Evolutionary conservation across 2,888 invertebrate genomes (phyloP).

Genomic region (Liopterus haemorrhoidalis): DNA sequence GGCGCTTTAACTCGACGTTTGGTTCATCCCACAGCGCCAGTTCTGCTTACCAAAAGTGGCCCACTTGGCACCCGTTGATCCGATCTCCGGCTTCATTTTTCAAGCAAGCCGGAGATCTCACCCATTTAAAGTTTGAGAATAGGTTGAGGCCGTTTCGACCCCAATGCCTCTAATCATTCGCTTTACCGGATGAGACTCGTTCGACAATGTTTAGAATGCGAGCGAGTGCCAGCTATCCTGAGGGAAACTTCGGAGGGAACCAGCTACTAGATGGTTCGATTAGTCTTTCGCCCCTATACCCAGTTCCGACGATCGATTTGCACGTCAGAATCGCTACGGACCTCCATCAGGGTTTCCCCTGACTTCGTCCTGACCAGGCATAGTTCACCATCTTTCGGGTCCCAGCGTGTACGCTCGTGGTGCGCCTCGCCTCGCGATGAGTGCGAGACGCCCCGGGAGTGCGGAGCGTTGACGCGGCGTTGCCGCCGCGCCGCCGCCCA

Average conservation of each 20-base stretch:
- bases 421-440: too few relatives aligned
- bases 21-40: constrained; percentile 75
- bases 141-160: constrained; percentile 65
- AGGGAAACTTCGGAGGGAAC: constrained; percentile 72
- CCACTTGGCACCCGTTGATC: constrained; percentile 59
- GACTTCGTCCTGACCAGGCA: too few relatives aligned
- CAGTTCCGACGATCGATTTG: constrained; percentile 62
- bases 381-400: too few relatives aligned
- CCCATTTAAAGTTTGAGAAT: constrained; percentile 75
- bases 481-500: too few relatives aligned
- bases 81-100: constrained; percentile 41
- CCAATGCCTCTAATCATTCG: constrained; percentile 69
- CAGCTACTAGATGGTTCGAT: constrained; percentile 75
- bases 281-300: constrained; percentile 63
- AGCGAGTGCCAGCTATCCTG: constrained; percentile 60
- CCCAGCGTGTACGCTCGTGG: too few relatives aligned
- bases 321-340: too few relatives aligned
- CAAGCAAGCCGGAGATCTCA: constrained; percentile 60
- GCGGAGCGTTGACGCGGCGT: too few relatives aligned
- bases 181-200: constrained; percentile 63
- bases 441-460: too few relatives aligned
- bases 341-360: too few relatives aligned
- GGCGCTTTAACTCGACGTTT: constrained; percentile 65
- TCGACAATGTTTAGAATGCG: constrained; percentile 32
- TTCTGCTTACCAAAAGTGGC: constrained; percentile 74